Base-by-base conservation (phyloP, 2,888 invertebrate genomes). In the Drosophila merina region DNA sequence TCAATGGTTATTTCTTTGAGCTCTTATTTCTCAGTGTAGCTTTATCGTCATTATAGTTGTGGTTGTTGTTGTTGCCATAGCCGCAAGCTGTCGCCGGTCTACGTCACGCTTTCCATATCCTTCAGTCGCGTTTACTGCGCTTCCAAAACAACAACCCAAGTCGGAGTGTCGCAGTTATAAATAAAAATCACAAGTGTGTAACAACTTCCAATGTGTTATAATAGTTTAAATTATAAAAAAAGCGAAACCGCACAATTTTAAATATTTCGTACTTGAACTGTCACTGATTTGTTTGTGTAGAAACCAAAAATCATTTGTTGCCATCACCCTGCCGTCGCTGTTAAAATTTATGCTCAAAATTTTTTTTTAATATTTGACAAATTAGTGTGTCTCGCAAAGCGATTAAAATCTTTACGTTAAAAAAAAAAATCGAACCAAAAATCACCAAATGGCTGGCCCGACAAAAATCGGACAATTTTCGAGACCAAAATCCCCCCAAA, bases 11-110 rank as follows among this genome's bases (percentile, higher is more conserved):
- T 20, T 20, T 20, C 20, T 2, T 20, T 20, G 0, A 20, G 20
- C 0, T 20, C 1, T 20, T 20, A 1, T 60, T 12, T 47, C 25
- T 26, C 26, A 42, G 59, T 42, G 60, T n/a, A 25, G 59, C 40
- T 59, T 59, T 62, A 59, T 59, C 45, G 60, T 62, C 60, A 51
- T 47, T 63, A 67, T 57, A 54, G 30, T 52, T 55, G 54, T 38
- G 52, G 54, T 68, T 62, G 55, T 59, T 64, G 58, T 82, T 72
- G 76, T 79, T 76, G 72, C 54, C 66, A 75, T 80, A 71, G 73
- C 79, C 76, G 71, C 86, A 81, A 81, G 84, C 80, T 86, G 76
- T 77, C 71, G 86, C 83, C 79, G 80, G 63, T 79, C 59, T 79
- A 74, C 79, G 81, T 84, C 71, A 80, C 76, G 85, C 79, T 78